phyloP scores from a whole-genome alignment of 2,113 vertebrate genomes.

The Sorex fumeus region DNA sequence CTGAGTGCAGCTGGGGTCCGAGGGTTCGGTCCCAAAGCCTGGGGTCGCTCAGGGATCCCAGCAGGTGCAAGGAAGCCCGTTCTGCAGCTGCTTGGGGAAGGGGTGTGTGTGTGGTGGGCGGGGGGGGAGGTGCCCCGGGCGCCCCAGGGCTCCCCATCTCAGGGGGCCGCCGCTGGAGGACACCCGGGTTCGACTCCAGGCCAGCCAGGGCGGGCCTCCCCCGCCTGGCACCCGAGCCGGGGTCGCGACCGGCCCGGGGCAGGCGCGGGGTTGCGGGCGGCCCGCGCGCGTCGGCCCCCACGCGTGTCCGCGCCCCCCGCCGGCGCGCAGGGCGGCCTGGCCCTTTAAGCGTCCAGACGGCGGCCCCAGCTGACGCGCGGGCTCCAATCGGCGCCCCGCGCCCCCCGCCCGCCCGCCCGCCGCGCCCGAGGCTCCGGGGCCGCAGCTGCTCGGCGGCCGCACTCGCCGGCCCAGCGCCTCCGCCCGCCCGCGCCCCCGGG shows the following conservation, averaged over 20 bases:
- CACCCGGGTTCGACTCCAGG: neutral
- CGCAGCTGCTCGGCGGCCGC: constrained; percentile 78
- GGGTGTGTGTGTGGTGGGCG: neutral
- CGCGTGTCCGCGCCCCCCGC: constrained; percentile 73
- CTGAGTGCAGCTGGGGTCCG: neutral
- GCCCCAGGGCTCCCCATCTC: constrained; percentile 36
- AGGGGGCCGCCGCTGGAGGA: constrained; percentile 52
- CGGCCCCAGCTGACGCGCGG: constrained; percentile 94
- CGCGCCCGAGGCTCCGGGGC: constrained; percentile 81
- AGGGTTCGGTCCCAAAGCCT: neutral
- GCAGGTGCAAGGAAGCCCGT: neutral
- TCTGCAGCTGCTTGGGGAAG: neutral
- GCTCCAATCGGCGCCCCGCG: constrained; percentile 93
- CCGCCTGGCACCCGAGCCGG: neutral
- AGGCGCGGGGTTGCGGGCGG: neutral
- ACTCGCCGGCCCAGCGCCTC: constrained; percentile 78
- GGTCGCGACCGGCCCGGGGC: neutral
- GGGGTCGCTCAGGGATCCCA: constrained; percentile 19
- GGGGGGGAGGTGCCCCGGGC: neutral
- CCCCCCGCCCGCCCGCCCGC: constrained; percentile 82
- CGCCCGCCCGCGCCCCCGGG: constrained; percentile 79
- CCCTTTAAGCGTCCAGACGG: constrained; percentile 94
- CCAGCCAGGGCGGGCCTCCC: neutral
- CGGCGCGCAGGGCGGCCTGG: constrained; percentile 85
- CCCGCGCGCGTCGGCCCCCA: neutral